phyloP scores from a whole-genome alignment of 2,888 invertebrate species.

The Campopleginae sp. region DNA sequence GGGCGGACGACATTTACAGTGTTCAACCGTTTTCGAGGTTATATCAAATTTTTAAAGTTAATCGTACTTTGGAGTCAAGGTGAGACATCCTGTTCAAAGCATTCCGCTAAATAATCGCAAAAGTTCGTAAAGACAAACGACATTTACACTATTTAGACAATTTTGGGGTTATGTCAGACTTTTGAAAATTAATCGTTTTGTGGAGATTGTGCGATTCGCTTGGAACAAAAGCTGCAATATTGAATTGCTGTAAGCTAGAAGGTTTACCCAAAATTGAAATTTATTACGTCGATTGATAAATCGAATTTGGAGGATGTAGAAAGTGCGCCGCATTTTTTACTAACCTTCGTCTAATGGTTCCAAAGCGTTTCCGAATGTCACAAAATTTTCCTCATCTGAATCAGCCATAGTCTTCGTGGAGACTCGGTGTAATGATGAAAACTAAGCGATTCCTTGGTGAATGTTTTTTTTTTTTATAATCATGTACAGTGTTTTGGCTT shows the following conservation, averaged over 20 bases:
- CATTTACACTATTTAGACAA: neutral
- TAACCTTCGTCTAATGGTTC: constrained; percentile 94
- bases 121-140: neutral
- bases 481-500: constrained; percentile 12
- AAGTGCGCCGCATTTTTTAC: constrained; percentile 28
- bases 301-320: constrained; percentile 17
- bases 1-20: neutral
- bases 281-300: neutral
- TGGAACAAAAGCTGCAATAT: neutral
- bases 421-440: neutral
- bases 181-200: neutral
- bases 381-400: constrained; percentile 88
- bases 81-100: neutral
- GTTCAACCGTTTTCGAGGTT: constrained; percentile 23
- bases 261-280: neutral
- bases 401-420: constrained; percentile 76
- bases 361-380: constrained; percentile 92
- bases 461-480: neutral
- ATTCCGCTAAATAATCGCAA: neutral
- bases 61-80: neutral
- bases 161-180: constrained; percentile 27
- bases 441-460: neutral
- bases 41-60: neutral
- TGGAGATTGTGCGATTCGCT: neutral
- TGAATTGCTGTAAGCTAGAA: neutral